A percentile compares a stretch with the other conserved stretches of the same genome.
These are phyloP conservation scores for Mormyrus hasselquistii DNA, from an alignment of 2,797 vertebrate genomes.

Conservation along the genomic window DNA sequence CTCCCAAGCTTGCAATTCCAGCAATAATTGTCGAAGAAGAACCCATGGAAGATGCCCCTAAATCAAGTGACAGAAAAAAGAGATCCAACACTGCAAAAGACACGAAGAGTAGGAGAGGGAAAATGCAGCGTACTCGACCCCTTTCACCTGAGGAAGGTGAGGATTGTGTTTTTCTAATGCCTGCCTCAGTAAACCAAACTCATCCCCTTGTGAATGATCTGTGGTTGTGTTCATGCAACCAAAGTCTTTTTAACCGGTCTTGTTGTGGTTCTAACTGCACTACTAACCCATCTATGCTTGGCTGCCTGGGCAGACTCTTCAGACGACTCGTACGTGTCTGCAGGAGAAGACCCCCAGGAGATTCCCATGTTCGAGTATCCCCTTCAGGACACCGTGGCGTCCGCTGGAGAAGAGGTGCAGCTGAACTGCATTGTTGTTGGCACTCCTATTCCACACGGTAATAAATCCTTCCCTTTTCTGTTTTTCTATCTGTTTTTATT, in stretches of 20 bases:
- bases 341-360: constrained; percentile 89
- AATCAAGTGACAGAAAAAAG: constrained; percentile 38
- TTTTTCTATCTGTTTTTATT: background rate
- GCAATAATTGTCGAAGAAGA: constrained; percentile 66
- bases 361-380: constrained; percentile 86
- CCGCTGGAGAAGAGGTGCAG: constrained; percentile 72
- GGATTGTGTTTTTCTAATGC: constrained; percentile 19
- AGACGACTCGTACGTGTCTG: constrained; percentile 92
- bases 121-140: constrained; percentile 74
- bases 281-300: constrained; percentile 28
- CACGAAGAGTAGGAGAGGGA: constrained; percentile 72
- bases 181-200: background rate
- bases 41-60: constrained; percentile 47
- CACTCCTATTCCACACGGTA: constrained; percentile 84
- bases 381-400: constrained; percentile 71
- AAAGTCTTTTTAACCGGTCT: constrained; percentile 9
- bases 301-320: constrained; percentile 76
- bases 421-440: constrained; percentile 86
- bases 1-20: constrained; percentile 53
- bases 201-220: constrained; percentile 1
- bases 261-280: constrained; percentile 11
- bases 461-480: constrained; percentile 30
- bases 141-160: constrained; percentile 87
- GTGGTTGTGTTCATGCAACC: background rate
- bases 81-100: constrained; percentile 41